Evolutionary conservation across 2,888 invertebrate species (phyloP).

Genomic region (Rotaria magnacalcarata): DNA sequence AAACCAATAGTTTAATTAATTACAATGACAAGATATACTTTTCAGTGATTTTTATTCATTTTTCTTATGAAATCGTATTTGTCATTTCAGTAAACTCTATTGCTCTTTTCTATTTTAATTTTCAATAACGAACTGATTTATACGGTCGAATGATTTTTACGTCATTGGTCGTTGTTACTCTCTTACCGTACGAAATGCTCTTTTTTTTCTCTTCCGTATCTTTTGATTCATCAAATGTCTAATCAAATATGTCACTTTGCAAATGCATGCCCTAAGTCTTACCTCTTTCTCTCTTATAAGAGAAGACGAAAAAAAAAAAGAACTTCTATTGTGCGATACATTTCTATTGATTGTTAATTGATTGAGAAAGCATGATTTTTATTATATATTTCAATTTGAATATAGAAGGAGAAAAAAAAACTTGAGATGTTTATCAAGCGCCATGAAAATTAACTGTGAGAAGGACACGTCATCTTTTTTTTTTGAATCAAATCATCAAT

Average conservation of each 20-base stretch:
- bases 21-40: not conserved
- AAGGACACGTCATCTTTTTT: not conserved
- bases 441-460: too few relatives aligned
- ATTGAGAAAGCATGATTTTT: not conserved
- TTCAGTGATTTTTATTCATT: too few relatives aligned
- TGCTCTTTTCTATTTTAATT: not conserved
- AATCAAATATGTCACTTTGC: not conserved
- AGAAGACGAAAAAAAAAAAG: not conserved
- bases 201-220: not conserved
- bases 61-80: too few relatives aligned
- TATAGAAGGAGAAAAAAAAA: too few relatives aligned
- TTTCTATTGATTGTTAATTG: not conserved
- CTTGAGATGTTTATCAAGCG: too few relatives aligned
- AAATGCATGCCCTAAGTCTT: not conserved
- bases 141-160: conserved; percentile 2
- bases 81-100: too few relatives aligned
- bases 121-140: not conserved
- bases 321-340: not conserved
- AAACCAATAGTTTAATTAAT: not conserved
- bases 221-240: conserved; percentile 16
- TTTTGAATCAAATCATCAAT: not conserved
- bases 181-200: not conserved
- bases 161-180: not conserved
- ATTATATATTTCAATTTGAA: too few relatives aligned
- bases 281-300: not conserved